Conservation (phyloP, 2,888 invertebrate genomes). For the Lasioglossum calceatum region DNA sequence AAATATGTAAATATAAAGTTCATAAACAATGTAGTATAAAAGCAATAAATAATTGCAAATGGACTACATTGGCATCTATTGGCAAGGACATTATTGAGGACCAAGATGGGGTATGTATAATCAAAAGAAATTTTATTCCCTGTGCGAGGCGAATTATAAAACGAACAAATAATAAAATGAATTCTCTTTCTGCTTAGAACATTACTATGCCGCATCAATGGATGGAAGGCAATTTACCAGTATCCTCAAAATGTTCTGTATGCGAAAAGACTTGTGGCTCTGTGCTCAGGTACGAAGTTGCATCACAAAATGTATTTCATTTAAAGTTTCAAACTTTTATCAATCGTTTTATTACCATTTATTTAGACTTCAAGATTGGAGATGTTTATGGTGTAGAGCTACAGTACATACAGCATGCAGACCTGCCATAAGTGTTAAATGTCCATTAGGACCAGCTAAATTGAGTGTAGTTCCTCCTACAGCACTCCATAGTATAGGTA, state of each 20-base stretch:
- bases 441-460: constrained; percentile 94
- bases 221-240: constrained; percentile 98
- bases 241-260: constrained; percentile 95
- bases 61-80: constrained; percentile 97
- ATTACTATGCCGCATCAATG: constrained; percentile 99
- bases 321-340: constrained; percentile 9
- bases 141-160: not conserved
- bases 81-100: constrained; percentile 98
- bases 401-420: constrained; percentile 97
- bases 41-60: constrained; percentile 97
- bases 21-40: constrained; percentile 97
- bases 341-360: constrained; percentile 45
- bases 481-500: constrained; percentile 93
- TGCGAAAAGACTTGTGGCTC: constrained; percentile 99
- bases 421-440: constrained; percentile 91
- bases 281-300: constrained; percentile 89
- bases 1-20: constrained; percentile 98
- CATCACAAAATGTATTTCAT: not conserved
- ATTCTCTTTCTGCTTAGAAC: constrained; percentile 85
- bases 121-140: not conserved
- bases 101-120: constrained; percentile 91
- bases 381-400: constrained; percentile 97
- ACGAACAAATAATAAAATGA: not conserved
- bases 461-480: constrained; percentile 98
- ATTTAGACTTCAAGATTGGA: constrained; percentile 95